Base-by-base conservation (phyloP, 2,797 vertebrate genomes). In the Astyanax mexicanus region DNA sequence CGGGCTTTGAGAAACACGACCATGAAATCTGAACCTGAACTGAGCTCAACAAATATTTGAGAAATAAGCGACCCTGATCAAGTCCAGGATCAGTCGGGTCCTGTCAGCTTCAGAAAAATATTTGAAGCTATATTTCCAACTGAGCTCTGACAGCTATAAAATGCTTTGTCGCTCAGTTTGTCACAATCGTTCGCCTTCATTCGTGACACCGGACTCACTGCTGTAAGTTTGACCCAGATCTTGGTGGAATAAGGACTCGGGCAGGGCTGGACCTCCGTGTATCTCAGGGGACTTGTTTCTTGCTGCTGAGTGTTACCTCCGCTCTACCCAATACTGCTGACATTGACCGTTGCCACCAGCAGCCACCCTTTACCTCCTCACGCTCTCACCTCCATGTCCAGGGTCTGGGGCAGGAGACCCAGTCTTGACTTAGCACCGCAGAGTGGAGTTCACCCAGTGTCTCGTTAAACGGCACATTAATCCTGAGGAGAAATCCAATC, bases 401-500 rank as follows among this genome's bases (percentile, higher is more conserved):
- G 15, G 66, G 57, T 52, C 62, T 38, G 6, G 27, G 74, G 51
- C 19, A 60, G 32, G 45, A 51, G 70, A 65, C 60, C 60, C 45
- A 69, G 38, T 57, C 47, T 25, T 45, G n/a, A 52, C 37, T 45
- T 77, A 42, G 69, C 58, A 27, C 54, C 57, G 45, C 37, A 29
- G 52, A 69, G 58, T 45, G 29, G 27, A 74, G 61, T 78, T 80
- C 72, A 65, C 35, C 37, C 35, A 77, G 72, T 68, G 69, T 83
- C 71, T 83, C 13, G 58, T 83, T 80, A 80, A 83, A 83, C 21
- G 81, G 6, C 57, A 78, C 81, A 80, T 83, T 83, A 80, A 75
- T 57, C 75, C 84, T 76, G 77, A 78, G 84, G 87, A 81, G 75
- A 66, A 81, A 83, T 55, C 32, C 19, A 85, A 86, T 86, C 84